A percentile compares a stretch with the other conserved stretches of the same genome.
phyloP scores from a whole-genome alignment of 2,888 invertebrate species.

The Eledona agricola region DNA sequence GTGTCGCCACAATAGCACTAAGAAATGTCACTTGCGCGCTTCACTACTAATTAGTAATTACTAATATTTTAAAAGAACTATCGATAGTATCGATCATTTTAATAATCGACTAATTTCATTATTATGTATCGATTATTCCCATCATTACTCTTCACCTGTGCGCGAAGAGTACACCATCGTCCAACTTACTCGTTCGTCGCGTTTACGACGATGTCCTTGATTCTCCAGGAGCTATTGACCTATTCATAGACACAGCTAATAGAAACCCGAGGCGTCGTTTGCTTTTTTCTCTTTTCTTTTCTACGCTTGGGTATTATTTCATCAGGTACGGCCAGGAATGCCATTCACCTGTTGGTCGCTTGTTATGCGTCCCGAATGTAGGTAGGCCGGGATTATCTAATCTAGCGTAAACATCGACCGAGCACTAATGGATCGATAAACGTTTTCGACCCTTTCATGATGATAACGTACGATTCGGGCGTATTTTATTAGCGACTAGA shows the following conservation, averaged over 20 bases:
- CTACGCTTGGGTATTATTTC: conserved; percentile 26
- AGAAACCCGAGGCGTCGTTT: conserved; percentile 35
- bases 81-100: too few relatives aligned
- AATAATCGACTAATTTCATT: too few relatives aligned
- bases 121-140: too few relatives aligned
- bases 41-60: too few relatives aligned
- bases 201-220: conserved; percentile 45
- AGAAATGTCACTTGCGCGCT: too few relatives aligned
- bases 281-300: conserved; percentile 25
- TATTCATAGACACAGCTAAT: conserved; percentile 46
- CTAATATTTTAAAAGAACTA: too few relatives aligned
- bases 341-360: conserved; percentile 21
- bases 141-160: too few relatives aligned
- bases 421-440: conserved; percentile 8
- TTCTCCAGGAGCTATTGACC: conserved; percentile 51
- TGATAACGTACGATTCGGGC: conserved; percentile 4
- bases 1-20: too few relatives aligned
- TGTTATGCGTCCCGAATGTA: conserved; percentile 4
- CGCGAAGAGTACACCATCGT: too few relatives aligned
- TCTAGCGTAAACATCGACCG: conserved; percentile 8
- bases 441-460: too few relatives aligned
- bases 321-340: conserved; percentile 20
- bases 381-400: conserved; percentile 17
- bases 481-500: conserved; percentile 11
- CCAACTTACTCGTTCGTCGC: conserved; percentile 25